Conservation (phyloP, 2,888 invertebrate species). For the Dicyrtomina minuta region DNA sequence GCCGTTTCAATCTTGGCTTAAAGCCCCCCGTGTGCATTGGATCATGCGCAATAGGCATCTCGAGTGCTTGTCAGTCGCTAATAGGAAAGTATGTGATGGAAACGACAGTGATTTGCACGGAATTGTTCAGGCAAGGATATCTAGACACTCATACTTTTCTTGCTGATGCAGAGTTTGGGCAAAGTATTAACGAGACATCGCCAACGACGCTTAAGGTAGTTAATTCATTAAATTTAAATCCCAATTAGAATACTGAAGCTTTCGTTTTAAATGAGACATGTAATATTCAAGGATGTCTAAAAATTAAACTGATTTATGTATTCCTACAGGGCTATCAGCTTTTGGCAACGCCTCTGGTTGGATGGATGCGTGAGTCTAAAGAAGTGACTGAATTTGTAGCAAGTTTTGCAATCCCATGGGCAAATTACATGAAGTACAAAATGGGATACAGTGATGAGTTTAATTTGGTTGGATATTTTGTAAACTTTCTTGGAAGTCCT, state of each 20-base stretch:
- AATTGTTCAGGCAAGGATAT: conserved; percentile 52
- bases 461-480: conserved; percentile 41
- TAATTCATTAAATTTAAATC: no score
- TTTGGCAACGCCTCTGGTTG: conserved; percentile 52
- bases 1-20: conserved; percentile 47
- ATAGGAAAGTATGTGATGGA: conserved; percentile 50
- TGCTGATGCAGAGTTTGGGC: conserved; percentile 53
- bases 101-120: conserved; percentile 54
- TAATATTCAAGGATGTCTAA: no score
- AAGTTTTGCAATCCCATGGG: conserved; percentile 51
- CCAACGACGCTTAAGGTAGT: conserved; percentile 49
- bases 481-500: conserved; percentile 46
- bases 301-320: background rate
- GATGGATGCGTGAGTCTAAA: conserved; percentile 49
- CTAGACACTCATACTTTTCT: conserved; percentile 50
- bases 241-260: no score
- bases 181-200: conserved; percentile 36
- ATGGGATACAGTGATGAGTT: conserved; percentile 47
- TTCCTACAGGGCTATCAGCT: conserved; percentile 49
- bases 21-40: conserved; percentile 50
- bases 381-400: conserved; percentile 48
- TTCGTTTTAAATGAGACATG: no score
- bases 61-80: conserved; percentile 48
- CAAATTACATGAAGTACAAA: conserved; percentile 53
- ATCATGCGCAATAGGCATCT: conserved; percentile 51